Base-by-base conservation (phyloP, 2,888 invertebrate species). In the Sinohyriopsis cumingii region DNA sequence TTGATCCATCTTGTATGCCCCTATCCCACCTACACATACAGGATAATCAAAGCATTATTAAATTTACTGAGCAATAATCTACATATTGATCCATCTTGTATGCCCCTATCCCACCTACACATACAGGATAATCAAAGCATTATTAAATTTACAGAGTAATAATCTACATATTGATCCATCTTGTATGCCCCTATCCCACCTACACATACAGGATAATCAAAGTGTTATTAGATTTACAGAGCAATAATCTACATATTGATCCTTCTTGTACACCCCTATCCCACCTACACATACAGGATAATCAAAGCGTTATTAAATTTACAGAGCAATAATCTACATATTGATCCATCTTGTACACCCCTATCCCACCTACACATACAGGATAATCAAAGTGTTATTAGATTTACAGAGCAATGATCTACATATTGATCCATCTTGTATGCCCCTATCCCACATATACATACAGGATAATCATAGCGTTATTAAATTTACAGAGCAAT, bases 381-480 rank as follows among this genome's bases (percentile, higher is more conserved):
- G 55, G 45, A 33, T 56, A 60, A 15, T 24, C 56, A 33, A 7
- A 28, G 24, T 4, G 28, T 15, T 45, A 45, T n/a, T n/a, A n/a
- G n/a, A n/a, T n/a, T n/a, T n/a, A n/a, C n/a, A n/a, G n/a, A n/a
- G n/a, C n/a, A n/a, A n/a, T n/a, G n/a, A n/a, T n/a, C n/a, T n/a
- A n/a, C n/a, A n/a, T n/a, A n/a, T n/a, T 83, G 81, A 33, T 84
- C 82, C 68, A 86, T 87, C 55, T 84, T 82, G 59, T 80, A 92
- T 88, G 94, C 73, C 12, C 75, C 93, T 75, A 96, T 95, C 85
- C 94, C 95, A 28, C 88, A 86, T 90, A 77, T n/a, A 76, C 76
- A 33, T 45, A 59, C 54, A 28, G 55, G 45, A 33, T 56, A 60
- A 15, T 24, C 56, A 33, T 33, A 28, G 24, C 12, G 28, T 15